A percentile compares a stretch with the other conserved stretches of the same genome.
Conservation (phyloP, 2,888 invertebrate genomes). For the Dinocampus coccinellae region DNA sequence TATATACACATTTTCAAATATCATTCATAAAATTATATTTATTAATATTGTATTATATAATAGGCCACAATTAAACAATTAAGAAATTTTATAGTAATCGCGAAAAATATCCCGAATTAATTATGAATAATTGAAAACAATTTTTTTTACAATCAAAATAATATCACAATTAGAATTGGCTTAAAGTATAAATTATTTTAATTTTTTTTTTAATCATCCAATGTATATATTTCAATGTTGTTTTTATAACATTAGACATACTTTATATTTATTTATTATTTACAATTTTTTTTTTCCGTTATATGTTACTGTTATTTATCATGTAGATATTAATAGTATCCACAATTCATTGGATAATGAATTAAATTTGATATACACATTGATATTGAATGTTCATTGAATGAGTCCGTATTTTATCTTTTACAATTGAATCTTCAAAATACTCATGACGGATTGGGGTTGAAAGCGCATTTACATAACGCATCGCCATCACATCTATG, state of each 20-base stretch:
- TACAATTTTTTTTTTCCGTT: neutral
- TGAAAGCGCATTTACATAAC: constrained; percentile 43
- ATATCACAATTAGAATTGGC: neutral
- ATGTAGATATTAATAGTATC: neutral
- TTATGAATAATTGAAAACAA: constrained; percentile 27
- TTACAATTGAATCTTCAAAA: constrained; percentile 35
- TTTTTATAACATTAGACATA: neutral
- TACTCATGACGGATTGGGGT: constrained; percentile 39
- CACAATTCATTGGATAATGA: constrained; percentile 2
- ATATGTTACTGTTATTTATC: neutral
- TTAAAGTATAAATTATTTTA: neutral
- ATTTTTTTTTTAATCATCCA: neutral
- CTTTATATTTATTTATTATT: neutral
- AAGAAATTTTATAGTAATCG: neutral
- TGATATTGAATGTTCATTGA: constrained; percentile 29
- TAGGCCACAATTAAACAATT: neutral
- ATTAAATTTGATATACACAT: constrained; percentile 39
- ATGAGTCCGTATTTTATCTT: constrained; percentile 25
- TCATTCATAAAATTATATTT: neutral
- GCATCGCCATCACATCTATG: constrained; percentile 40
- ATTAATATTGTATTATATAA: no score
- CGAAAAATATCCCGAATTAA: neutral
- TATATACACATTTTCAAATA: neutral
- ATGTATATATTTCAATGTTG: neutral
- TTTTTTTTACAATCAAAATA: constrained; percentile 3